Evolutionary conservation across 1,140 invertebrate species (phyloP).

Genomic region (Ylistrum balloti): DNA sequence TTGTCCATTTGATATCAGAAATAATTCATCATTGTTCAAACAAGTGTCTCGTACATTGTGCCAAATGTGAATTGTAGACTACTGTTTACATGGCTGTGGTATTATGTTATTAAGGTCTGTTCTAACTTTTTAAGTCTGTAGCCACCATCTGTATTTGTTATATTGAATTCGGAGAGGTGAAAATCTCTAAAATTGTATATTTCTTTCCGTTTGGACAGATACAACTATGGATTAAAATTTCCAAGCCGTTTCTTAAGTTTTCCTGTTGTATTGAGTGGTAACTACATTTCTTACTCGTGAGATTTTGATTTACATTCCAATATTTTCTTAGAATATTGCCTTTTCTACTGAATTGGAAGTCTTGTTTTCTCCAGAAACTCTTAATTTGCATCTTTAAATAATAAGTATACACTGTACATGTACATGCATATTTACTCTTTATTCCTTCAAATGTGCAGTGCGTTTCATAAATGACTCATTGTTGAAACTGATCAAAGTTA

Average conservation of each 20-base stretch:
- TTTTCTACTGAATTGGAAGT: not conserved
- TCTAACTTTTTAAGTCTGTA: too few relatives aligned
- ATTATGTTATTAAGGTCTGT: not conserved
- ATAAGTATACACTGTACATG: too few relatives aligned
- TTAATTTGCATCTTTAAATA: not conserved
- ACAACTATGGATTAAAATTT: constrained; percentile 40
- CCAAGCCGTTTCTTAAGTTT: constrained; percentile 27
- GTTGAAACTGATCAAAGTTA: not conserved
- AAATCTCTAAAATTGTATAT: constrained; percentile 40
- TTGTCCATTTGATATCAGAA: not conserved
- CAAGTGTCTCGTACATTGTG: not conserved
- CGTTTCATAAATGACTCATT: not conserved
- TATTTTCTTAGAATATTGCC: not conserved
- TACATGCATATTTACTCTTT: not conserved
- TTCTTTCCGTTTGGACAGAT: constrained; percentile 38
- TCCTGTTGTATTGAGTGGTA: constrained; percentile 22
- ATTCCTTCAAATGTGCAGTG: not conserved
- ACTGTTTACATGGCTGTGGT: not conserved
- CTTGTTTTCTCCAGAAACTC: not conserved
- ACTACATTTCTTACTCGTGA: constrained; percentile 39
- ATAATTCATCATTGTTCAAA: not conserved
- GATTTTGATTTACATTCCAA: not conserved
- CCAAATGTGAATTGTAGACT: not conserved
- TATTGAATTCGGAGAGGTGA: not conserved
- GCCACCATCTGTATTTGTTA: not conserved